Evolutionary conservation across 2,113 vertebrate genomes (phyloP), one percentile per base, ranked within the genome.

Genomic region (Vireo altiloquus): DNA sequence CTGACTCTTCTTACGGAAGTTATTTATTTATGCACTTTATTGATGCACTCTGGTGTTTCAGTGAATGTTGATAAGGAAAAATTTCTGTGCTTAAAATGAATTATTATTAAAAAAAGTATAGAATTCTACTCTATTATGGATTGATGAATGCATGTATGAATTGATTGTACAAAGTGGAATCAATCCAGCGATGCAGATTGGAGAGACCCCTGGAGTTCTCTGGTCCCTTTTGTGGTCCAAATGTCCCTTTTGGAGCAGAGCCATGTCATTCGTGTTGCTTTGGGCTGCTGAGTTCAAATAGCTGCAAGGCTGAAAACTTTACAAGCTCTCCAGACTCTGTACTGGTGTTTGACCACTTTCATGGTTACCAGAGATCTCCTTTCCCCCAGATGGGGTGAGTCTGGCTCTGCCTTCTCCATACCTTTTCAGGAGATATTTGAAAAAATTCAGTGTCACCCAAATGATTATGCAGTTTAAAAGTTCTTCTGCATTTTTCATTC

Each of bases 351-450:
- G 47, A 49, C 25, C 20, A 54, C 18, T 24, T 68, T n/a, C 0
- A 2, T 35, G 20, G 28, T 53, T 16, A 54, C 14, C 25, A 75
- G 27, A 70, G 21, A 28, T 60, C 25, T 72, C 4, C 10, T 28
- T 42, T 77, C 3, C 27, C 70, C 10, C 28, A 87, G 5, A 24
- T 76, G 49, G 20, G 23, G 10, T 7, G 4, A 46, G 11, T 40
- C 24, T 40, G 11, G 5, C 13, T 57, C 69, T 87, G 24, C 44
- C 71, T 42, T 33, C 35, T 86, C 63, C 17, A 7, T 35, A 31
- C 4, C 4, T 56, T 10, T 28, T 16, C 9, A n/a, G 25, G 16
- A 89, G 5, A 27, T 24, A 56, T 8, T 0, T 11, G 24, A 2
- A 16, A 30, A 50, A 89, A 89, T 24, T 81, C 31, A 33, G 9